These are phyloP conservation scores for Cassiopea xamachana DNA, from an alignment of 30 jellyfish, hydroid and myxozoan genomes.

Conservation along the genomic window DNA sequence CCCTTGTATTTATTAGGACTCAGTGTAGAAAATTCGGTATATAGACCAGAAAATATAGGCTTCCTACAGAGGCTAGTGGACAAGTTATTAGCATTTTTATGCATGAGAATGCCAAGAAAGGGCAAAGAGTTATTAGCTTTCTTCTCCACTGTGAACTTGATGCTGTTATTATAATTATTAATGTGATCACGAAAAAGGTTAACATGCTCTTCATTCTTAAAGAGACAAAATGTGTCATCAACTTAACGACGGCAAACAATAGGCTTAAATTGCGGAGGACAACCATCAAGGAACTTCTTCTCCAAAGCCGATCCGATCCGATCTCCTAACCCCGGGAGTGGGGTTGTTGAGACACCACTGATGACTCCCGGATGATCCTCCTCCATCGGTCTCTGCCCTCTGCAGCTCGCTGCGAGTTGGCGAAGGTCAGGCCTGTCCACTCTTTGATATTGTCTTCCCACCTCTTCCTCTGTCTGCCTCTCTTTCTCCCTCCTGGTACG, in stretches of 20 bases:
- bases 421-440: no score
- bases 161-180: not conserved
- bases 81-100: not conserved
- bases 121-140: not conserved
- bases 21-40: not conserved
- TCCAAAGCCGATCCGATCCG: not conserved
- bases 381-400: no score
- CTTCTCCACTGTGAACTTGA: slow-evolving; percentile 6
- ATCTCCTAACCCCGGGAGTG: no score
- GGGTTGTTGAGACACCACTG: no score
- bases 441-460: no score
- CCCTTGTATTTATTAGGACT: not conserved
- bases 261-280: not conserved
- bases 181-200: not conserved
- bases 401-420: no score
- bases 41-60: not conserved
- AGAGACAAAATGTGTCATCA: slow-evolving; percentile 19
- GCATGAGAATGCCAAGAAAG: not conserved
- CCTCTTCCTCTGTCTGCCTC: no score
- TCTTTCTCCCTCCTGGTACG: no score
- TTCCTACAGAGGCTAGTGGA: slow-evolving; percentile 14
- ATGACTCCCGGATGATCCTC: no score
- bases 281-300: not conserved
- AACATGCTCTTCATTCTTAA: not conserved
- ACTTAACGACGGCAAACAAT: slow-evolving; percentile 9